phyloP scores from a whole-genome alignment of 2,113 vertebrate species.

The Erythrolamprus reginae region DNA sequence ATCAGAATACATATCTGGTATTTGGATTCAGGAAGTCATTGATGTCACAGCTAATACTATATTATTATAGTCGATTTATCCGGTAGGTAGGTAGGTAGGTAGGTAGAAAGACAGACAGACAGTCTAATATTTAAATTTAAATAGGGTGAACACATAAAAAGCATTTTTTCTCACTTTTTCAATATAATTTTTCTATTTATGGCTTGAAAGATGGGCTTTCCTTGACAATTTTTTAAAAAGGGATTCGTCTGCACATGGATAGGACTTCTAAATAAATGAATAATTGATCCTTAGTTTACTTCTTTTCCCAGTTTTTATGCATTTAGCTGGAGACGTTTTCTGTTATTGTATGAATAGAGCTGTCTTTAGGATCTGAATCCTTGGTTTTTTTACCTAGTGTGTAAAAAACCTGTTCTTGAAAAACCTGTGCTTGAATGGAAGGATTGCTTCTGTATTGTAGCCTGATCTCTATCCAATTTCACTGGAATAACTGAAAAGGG shows the following conservation, averaged over 20 bases:
- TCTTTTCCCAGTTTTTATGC: background rate
- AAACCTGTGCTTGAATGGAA: background rate
- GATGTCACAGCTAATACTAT: background rate
- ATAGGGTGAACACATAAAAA: background rate
- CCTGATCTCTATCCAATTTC: background rate
- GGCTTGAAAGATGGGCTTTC: background rate
- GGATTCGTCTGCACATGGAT: background rate
- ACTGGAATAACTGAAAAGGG: background rate
- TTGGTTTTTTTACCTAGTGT: background rate
- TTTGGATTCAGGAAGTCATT: background rate
- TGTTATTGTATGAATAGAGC: background rate
- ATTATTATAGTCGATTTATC: background rate
- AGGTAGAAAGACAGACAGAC: no score
- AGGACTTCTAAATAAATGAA: background rate
- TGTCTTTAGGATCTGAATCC: background rate
- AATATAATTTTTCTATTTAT: background rate
- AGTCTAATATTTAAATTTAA: background rate
- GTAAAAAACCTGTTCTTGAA: background rate
- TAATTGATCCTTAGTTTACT: background rate
- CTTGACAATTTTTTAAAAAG: background rate
- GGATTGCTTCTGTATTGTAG: background rate
- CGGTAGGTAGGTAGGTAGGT: no score
- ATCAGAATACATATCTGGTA: background rate
- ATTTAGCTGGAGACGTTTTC: background rate
- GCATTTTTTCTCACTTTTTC: background rate